phyloP scores from a whole-genome alignment of 2,113 vertebrate genomes.

The Pluvialis apricaria region DNA sequence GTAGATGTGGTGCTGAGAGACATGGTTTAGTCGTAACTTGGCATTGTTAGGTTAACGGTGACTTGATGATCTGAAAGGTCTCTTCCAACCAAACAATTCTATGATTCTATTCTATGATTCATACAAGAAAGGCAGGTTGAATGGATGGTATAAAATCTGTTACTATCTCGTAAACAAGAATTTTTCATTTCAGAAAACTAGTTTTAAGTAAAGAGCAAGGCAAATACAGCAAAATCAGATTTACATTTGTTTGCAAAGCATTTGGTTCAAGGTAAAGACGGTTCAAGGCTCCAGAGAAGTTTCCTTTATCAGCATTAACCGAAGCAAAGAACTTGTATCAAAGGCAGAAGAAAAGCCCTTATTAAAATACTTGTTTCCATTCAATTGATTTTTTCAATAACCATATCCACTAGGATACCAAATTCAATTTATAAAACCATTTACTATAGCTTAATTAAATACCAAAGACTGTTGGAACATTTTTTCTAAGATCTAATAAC shows the following conservation, averaged over 20 bases:
- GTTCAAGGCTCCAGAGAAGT: neutral
- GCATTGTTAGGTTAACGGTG: neutral
- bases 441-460: constrained; percentile 31
- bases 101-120: neutral
- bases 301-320: neutral
- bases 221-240: neutral
- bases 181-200: neutral
- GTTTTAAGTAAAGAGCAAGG: neutral
- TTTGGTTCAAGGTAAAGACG: neutral
- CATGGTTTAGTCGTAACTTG: neutral
- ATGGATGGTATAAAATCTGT: neutral
- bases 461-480: neutral
- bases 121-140: neutral
- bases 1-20: neutral
- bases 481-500: neutral
- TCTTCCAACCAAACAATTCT: neutral
- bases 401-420: neutral
- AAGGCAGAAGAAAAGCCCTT: neutral
- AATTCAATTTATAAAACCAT: constrained; percentile 14
- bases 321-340: neutral
- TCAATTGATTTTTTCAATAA: constrained; percentile 26
- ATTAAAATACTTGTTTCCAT: neutral
- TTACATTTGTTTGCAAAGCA: neutral
- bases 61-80: neutral
- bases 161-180: neutral